phyloP scores from a whole-genome alignment of 2,797 vertebrate species.

The Remorina albescens region DNA sequence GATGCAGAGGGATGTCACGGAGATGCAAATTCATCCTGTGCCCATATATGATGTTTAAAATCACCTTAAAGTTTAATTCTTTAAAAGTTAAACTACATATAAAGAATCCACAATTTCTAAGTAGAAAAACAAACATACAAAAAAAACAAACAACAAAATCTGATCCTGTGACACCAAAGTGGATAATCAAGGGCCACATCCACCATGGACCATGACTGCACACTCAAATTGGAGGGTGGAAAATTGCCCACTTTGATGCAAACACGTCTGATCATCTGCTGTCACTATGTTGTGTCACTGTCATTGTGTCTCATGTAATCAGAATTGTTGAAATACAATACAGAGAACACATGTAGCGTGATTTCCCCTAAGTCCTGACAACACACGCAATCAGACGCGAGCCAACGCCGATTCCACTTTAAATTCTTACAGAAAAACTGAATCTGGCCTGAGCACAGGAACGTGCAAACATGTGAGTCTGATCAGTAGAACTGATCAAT shows the following conservation, averaged over 20 bases:
- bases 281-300: neutral
- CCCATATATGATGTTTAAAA: neutral
- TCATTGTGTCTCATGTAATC: no score
- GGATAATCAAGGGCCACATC: neutral
- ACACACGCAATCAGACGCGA: no score
- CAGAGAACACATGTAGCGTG: no score
- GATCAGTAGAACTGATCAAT: neutral
- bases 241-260: neutral
- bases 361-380: no score
- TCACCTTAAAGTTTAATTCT: neutral
- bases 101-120: no score
- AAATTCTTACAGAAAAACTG: no score
- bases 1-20: no score
- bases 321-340: no score
- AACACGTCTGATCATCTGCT: neutral
- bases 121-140: no score
- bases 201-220: neutral
- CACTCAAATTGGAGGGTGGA: neutral
- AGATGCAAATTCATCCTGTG: neutral
- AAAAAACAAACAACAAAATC: no score
- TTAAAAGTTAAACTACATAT: neutral
- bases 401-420: no score
- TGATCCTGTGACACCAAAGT: constrained; percentile 7
- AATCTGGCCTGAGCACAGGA: no score
- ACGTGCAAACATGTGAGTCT: neutral